phyloP scores from a whole-genome alignment of 2,797 vertebrate genomes.

The Malacoctenus gilli region DNA sequence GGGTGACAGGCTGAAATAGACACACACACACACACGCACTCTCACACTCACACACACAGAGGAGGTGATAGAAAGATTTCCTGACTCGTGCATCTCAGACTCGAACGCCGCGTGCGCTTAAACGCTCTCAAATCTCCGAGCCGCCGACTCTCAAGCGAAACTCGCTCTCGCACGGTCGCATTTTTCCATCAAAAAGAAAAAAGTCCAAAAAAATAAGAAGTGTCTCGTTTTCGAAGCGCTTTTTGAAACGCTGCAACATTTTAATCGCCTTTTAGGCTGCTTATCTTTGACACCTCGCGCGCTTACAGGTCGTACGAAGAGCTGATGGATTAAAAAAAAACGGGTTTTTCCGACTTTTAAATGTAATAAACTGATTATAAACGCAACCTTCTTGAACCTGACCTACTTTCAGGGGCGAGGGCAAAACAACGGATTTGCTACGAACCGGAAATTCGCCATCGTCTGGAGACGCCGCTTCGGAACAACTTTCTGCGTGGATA shows the following conservation, averaged over 20 bases:
- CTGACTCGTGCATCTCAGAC: constrained; percentile 14
- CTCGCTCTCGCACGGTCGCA: constrained; percentile 12
- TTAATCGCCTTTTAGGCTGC: constrained; percentile 13
- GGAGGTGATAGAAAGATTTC: constrained; percentile 24
- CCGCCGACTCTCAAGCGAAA: constrained; percentile 20
- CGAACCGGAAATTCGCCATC: too few species aligned
- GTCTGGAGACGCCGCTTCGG: too few species aligned
- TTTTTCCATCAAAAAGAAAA: constrained; percentile 14
- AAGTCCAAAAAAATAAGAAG: neutral
- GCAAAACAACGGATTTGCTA: too few species aligned
- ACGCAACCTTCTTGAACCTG: neutral
- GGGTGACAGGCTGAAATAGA: constrained; percentile 22
- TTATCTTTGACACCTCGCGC: neutral
- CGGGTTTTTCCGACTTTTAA: constrained; percentile 7
- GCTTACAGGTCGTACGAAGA: neutral
- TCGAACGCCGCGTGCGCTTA: constrained; percentile 10
- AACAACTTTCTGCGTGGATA: too few species aligned
- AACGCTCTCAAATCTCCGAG: constrained; percentile 22
- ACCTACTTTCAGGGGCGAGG: neutral
- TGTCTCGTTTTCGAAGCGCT: neutral
- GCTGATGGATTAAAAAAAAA: constrained; percentile 3
- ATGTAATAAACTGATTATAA: constrained; percentile 3
- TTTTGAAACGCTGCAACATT: constrained; percentile 5
- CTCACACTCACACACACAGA: constrained; percentile 2
- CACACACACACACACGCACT: constrained; percentile 1